A percentile compares a stretch with the other conserved stretches of the same genome.
Evolutionary conservation across 2,888 invertebrate species (phyloP).

Genomic region (Pinctada fucata): DNA sequence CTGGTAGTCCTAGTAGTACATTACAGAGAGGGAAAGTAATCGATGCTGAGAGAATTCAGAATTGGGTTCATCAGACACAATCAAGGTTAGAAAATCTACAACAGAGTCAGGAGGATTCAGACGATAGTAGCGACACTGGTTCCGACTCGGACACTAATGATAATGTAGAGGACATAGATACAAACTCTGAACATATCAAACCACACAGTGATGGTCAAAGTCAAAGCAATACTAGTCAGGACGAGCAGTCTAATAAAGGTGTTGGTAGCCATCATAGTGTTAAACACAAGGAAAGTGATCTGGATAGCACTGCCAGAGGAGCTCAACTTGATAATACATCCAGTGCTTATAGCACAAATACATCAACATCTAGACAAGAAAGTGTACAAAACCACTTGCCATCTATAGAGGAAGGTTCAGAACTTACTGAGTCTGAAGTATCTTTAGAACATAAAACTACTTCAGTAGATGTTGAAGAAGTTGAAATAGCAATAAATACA

Average conservation of each 20-base stretch:
- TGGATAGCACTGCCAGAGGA: neutral
- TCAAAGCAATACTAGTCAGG: neutral
- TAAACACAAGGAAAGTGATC: too few species aligned
- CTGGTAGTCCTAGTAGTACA: conserved; percentile 38
- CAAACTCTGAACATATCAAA: neutral
- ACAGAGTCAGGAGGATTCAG: conserved; percentile 31
- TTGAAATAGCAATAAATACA: too few species aligned
- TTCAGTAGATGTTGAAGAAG: too few species aligned
- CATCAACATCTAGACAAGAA: neutral
- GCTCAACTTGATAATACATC: neutral
- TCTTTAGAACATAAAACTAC: neutral
- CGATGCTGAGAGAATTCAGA: conserved; percentile 72
- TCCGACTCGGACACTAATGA: conserved; percentile 19
- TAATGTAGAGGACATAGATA: neutral
- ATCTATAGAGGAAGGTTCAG: neutral
- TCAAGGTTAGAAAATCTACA: conserved; percentile 48
- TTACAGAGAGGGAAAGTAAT: conserved; percentile 53
- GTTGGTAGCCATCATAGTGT: neutral
- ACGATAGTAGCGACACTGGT: conserved; percentile 23
- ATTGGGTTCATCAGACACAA: conserved; percentile 72
- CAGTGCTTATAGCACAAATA: neutral
- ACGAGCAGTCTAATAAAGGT: neutral
- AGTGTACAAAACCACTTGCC: neutral
- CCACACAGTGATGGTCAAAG: neutral
- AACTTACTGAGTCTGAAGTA: neutral